Evolutionary conservation across 2,797 vertebrate species (phyloP).

Genomic region (Nannoperca obscura): DNA sequence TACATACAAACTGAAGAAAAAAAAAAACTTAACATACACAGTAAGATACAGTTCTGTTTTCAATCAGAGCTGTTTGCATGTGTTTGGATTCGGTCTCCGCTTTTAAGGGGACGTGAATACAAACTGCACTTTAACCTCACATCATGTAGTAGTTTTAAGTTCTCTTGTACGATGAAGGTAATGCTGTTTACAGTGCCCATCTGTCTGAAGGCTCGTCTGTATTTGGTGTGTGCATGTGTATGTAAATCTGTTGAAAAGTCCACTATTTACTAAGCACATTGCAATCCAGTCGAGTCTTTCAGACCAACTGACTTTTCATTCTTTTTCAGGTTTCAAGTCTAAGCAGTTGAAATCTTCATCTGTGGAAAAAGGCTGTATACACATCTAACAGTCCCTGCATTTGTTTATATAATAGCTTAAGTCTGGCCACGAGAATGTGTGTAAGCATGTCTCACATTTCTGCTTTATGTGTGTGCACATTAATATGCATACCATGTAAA

Average conservation of each 20-base stretch:
- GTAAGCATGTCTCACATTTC: conserved; percentile 87
- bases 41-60: conserved; percentile 85
- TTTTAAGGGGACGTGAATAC: conserved; percentile 78
- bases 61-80: conserved; percentile 84
- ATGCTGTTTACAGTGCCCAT: conserved; percentile 85
- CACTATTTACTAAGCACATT: conserved; percentile 83
- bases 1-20: conserved; percentile 72
- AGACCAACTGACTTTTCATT: conserved; percentile 83
- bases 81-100: conserved; percentile 79
- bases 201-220: conserved; percentile 83
- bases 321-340: conserved; percentile 86
- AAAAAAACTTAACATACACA: conserved; percentile 77
- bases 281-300: conserved; percentile 84
- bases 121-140: conserved; percentile 82
- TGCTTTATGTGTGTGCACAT: conserved; percentile 80
- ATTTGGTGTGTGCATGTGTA: conserved; percentile 85
- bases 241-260: conserved; percentile 84
- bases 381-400: conserved; percentile 88
- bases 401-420: conserved; percentile 88
- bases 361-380: conserved; percentile 87
- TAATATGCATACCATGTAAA: conserved; percentile 75
- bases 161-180: conserved; percentile 80
- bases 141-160: conserved; percentile 79
- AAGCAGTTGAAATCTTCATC: conserved; percentile 88
- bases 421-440: conserved; percentile 88